Conservation (phyloP, 2,113 vertebrate species). For the Silurus asotus region DNA sequence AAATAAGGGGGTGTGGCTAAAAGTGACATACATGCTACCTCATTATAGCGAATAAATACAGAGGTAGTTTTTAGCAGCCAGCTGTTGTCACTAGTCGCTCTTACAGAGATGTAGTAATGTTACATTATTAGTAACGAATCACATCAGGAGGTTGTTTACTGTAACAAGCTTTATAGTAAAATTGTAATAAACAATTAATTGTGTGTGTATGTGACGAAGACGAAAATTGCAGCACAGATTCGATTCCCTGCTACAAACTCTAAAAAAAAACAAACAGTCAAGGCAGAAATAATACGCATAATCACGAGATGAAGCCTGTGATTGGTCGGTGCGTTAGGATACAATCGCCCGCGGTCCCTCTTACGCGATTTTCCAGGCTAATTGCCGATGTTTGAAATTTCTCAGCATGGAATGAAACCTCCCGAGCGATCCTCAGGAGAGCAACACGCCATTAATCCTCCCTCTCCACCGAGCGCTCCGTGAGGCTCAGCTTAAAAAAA, state of each 20-base stretch:
- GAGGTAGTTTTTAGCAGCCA: background rate
- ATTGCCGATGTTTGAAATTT: constrained; percentile 25
- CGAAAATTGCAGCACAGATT: no score
- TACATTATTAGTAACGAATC: no score
- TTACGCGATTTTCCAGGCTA: constrained; percentile 12
- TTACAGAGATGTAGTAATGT: no score
- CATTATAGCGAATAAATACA: background rate
- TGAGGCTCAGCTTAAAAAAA: background rate
- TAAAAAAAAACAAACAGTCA: no score
- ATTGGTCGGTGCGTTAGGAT: background rate
- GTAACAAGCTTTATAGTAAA: background rate
- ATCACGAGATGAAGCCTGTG: background rate
- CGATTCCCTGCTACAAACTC: no score
- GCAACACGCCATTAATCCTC: constrained; percentile 6
- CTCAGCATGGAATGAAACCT: background rate
- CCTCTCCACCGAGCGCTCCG: background rate
- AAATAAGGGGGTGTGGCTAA: background rate
- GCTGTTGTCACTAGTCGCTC: background rate
- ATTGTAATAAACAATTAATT: background rate
- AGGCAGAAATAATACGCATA: no score
- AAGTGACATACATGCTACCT: background rate
- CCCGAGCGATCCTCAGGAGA: constrained; percentile 18
- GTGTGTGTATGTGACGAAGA: no score
- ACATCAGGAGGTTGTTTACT: background rate
- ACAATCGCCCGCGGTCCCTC: background rate